These are phyloP conservation scores for Camponotus floridanus DNA, from an alignment of 1,140 invertebrate genomes.

Conservation along the genomic window DNA sequence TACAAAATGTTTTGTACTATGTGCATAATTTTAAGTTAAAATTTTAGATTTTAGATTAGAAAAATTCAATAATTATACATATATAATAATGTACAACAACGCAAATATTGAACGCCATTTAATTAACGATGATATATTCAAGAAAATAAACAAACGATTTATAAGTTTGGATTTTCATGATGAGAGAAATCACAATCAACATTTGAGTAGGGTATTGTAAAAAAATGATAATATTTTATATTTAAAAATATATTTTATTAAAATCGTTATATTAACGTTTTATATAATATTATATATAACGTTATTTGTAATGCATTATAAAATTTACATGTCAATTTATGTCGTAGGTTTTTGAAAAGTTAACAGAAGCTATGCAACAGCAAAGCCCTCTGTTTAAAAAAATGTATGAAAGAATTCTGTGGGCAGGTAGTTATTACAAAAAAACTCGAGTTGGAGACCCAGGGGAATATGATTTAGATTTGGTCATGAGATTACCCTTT, in stretches of 20 bases:
- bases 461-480: conserved; percentile 87
- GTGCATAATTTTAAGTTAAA: conserved; percentile 11
- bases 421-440: conserved; percentile 87
- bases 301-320: conserved; percentile 7
- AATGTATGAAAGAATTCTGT: conserved; percentile 80
- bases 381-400: conserved; percentile 77
- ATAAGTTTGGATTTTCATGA: conserved; percentile 56
- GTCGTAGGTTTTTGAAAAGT: conserved; percentile 58
- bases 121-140: conserved; percentile 33
- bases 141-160: conserved; percentile 63
- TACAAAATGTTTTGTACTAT: too few species aligned
- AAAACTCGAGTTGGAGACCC: conserved; percentile 85
- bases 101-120: background rate
- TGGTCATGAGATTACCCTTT: conserved; percentile 85
- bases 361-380: conserved; percentile 74
- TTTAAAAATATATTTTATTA: background rate
- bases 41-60: conserved; percentile 9
- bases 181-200: conserved; percentile 44
- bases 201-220: conserved; percentile 59
- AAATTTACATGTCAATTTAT: conserved; percentile 12
- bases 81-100: background rate
- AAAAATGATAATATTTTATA: background rate
- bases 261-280: too few species aligned
- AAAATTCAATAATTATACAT: background rate
- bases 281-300: too few species aligned